Base-by-base conservation (phyloP, 2,113 vertebrate genomes). In the Vulpes lagopus region DNA sequence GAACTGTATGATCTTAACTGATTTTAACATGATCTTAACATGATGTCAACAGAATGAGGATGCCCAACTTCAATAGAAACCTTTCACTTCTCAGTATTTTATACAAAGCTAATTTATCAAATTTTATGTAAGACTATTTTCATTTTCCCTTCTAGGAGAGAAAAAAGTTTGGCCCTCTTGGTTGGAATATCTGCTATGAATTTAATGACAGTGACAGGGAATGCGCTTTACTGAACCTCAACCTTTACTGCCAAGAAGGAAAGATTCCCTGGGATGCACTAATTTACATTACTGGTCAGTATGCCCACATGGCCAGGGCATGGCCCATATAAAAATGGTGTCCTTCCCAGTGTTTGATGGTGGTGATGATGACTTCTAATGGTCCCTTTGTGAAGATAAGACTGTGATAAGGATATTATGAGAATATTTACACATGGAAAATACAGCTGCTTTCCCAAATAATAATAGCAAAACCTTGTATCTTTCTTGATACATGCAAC, bases 171-270 rank as follows among this genome's bases (percentile, higher is more conserved):
- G 98, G 97, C 9, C 98, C 99, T 81, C 98, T 99, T 96, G 99
- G 99, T 95, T 99, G 99, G 99, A 99, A 99, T 98, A 99, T 99
- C 89, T 98, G 98, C 94, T 99, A 99, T 94, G 99, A 99, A 95
- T 99, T 99, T 97, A 99, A 97, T 19, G 99, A 99, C 95, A 99
- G 99, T 60, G 99, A 99, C 98, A 98, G 99, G 96, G 99, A 99
- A 97, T 99, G 99, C 83, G 98, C 99, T 84, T 98, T 99, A 59
- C 98, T 99, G 89, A 99, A 99, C 98, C 98, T 99, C 38, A 99
- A 99, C 96, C 98, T 99, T 32, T 99, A 99, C 93, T 99, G 99
- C 95, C 99, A 99, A 91, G 97, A 98, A 67, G 98, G 98, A 73
- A 97, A 95, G 78, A 97, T 99, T 94, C 98, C 98, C 8, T 99